These are phyloP conservation scores for Eilema caniola DNA, from an alignment of 2,888 invertebrate species.

Conservation along the genomic window DNA sequence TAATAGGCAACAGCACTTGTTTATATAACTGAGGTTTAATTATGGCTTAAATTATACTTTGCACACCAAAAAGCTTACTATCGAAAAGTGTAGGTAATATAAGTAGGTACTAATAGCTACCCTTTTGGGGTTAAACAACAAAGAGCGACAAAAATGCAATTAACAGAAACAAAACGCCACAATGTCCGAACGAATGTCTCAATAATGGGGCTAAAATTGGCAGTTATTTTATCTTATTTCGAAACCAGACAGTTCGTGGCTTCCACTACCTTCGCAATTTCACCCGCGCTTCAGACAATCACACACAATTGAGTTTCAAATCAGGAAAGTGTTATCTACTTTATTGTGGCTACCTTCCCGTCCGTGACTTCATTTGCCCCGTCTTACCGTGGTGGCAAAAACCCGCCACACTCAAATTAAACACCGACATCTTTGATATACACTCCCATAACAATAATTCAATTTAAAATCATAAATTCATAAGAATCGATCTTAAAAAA, in stretches of 20 bases:
- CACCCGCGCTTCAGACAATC: constrained; percentile 56
- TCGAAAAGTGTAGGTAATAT: background rate
- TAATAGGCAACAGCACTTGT: too few relatives aligned
- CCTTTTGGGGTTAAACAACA: background rate
- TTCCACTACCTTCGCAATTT: constrained; percentile 46
- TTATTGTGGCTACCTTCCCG: constrained; percentile 55
- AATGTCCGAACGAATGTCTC: constrained; percentile 30
- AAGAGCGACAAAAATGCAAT: background rate
- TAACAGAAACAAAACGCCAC: constrained; percentile 10
- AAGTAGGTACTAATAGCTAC: background rate
- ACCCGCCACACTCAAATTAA: constrained; percentile 41
- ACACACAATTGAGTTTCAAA: constrained; percentile 62
- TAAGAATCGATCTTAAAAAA: constrained; percentile 36
- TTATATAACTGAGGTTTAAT: too few relatives aligned
- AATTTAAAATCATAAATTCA: constrained; percentile 41
- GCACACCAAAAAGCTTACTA: background rate
- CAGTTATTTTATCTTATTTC: constrained; percentile 40
- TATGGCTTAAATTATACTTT: too few relatives aligned
- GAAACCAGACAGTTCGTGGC: constrained; percentile 39
- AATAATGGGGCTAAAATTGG: constrained; percentile 39
- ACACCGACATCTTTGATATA: constrained; percentile 30
- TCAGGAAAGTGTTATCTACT: constrained; percentile 60
- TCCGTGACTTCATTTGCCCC: constrained; percentile 53
- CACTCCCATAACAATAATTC: constrained; percentile 32
- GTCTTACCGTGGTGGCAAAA: constrained; percentile 40